Conservation (phyloP, 2,888 invertebrate species). For the Nipponacmea schrenckii region DNA sequence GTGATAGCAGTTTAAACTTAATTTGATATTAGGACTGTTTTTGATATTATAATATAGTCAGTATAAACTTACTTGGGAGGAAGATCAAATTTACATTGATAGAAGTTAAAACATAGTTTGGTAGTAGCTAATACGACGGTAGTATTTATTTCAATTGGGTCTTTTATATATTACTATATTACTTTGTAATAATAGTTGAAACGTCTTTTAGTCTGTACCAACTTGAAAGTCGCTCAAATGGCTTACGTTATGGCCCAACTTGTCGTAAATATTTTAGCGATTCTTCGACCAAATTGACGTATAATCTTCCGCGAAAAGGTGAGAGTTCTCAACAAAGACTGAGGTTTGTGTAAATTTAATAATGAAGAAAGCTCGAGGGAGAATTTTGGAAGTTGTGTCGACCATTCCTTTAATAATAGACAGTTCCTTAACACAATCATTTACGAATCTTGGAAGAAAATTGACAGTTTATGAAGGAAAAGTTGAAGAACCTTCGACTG, state of each 20-base stretch:
- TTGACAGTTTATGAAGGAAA: constrained; percentile 2
- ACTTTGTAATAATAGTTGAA: too few species aligned
- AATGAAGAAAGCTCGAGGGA: background rate
- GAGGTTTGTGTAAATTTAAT: background rate
- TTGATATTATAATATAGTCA: too few species aligned
- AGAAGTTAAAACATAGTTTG: too few species aligned
- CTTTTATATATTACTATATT: too few species aligned
- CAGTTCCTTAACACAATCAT: constrained; percentile 4
- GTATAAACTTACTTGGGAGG: too few species aligned
- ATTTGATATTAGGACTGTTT: too few species aligned
- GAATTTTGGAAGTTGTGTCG: constrained; percentile 3
- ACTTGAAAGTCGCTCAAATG: too few species aligned
- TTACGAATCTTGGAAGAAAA: background rate
- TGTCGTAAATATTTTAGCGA: background rate
- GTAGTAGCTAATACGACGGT: too few species aligned
- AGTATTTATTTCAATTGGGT: too few species aligned
- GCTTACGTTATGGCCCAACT: background rate
- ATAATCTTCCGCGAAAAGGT: background rate
- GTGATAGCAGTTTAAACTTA: too few species aligned
- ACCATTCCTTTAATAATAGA: background rate
- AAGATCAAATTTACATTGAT: too few species aligned
- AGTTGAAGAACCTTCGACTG: background rate
- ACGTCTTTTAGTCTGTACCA: too few species aligned
- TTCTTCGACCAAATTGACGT: background rate
- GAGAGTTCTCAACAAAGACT: background rate